Base-by-base conservation (phyloP, 2,797 vertebrate species). In the Orientallactaga sibirica region DNA sequence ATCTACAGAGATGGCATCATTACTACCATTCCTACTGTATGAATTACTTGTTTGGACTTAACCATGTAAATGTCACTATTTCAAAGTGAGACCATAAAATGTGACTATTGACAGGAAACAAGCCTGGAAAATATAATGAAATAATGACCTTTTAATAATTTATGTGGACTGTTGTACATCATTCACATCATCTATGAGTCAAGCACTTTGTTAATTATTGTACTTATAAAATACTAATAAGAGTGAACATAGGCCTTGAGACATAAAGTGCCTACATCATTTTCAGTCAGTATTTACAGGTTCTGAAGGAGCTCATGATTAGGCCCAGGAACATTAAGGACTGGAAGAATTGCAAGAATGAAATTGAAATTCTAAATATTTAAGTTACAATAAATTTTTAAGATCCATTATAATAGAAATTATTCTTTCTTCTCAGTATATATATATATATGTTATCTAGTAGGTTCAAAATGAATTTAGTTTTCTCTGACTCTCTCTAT, bases 101-200 rank as follows among this genome's bases (percentile, higher is more conserved):
- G 70, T 91, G 70, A 87, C 20, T 27, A 74, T 27, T 86, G 48
- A 81, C 43, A 90, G 18, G 68, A 84, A 93, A 58, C 22, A 66
- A 81, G 41, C 62, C n/a, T 92, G 9, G 74, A 78, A 95, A 75
- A 52, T 75, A 81, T 61, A 80, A 82, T 82, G 29, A 95, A 92
- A 80, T 87, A 75, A 24, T 83, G 33, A 86, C 14, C 19, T 74
- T 67, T 58, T 89, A 75, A 84, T 77, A 85, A 91, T 77, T 91
- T 91, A 88, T 20, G 18, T 43, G 18, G 24, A 71, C 22, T 9
- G 4, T 41, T 66, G n/a, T 80, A 48, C 11, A 7, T 85, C 89
- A 68, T 84, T 88, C 90, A 73, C 75, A 86, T 86, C 5, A 43
- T 75, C 64, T 85, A 9, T 67, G 64, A 88, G 10, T 43, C 29